Evolutionary conservation across 2,888 invertebrate genomes (phyloP), one percentile per base, ranked within the genome.

Genomic region (Rapana venosa): DNA sequence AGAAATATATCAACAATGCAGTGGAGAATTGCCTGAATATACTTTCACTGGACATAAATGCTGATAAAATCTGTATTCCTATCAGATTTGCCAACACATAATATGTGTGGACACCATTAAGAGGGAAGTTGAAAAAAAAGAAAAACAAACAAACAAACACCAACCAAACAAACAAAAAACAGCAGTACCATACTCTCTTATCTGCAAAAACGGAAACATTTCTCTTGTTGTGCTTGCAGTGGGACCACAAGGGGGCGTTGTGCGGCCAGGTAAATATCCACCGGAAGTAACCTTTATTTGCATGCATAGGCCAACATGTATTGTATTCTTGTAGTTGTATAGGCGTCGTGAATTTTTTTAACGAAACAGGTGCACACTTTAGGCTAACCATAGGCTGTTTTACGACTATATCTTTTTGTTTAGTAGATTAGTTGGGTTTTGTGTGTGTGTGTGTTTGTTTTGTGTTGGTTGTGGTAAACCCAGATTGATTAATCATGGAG

Each of bases 331-430:
- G 26, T 30, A 30, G 20, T 30, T 66, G 66, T 66, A 26, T 13
- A 26, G 2, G 17, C 13, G 66, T 17, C 11, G 81, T 22, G 36
- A 79, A 13, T 13, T 20, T 4, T 81, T 47, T 5, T 36, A 20
- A 83, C 4, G 81, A 83, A 83, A 83, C 81, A 83, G 81, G 81
- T 85, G 56, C 84, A 85, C 58, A 58, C 36, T 85, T 85, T 85
- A 35, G 15, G 4, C 20, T 36, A 81, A 47, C 47, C 2, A 47
- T 47, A 47, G 47, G 47, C 47, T 47, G 30, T 77, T 26, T 13
- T 30, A 30, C 2, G n/a, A 77, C 13, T 30, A 11, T 47, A 47
- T 47, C 47, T 47, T 5, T 47, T 47, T 47, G 47, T 47, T 47
- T 47, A 47, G 8, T 47, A 5, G 47, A 2, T 47, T 47, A 47